Percentiles rank a stretch among this genome's conserved stretches.
Conservation (phyloP, 2,888 invertebrate species). For the Criorhina ranunculi region DNA sequence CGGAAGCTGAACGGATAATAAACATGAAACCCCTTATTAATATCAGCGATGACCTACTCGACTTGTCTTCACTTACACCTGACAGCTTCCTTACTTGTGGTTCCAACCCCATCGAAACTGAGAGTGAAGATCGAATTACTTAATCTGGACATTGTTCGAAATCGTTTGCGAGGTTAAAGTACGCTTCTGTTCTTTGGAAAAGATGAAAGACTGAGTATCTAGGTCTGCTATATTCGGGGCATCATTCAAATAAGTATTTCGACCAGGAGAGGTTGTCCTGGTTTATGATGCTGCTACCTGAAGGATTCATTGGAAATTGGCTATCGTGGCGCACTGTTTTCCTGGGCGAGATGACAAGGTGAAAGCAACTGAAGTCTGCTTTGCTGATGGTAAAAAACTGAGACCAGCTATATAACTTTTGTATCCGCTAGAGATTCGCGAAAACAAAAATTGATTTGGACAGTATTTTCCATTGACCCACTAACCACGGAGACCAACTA, state of each 20-base stretch:
- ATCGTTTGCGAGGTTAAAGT: too few species aligned
- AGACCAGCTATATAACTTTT: not conserved
- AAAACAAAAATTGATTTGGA: too few species aligned
- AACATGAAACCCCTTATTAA: too few species aligned
- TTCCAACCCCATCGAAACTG: not conserved
- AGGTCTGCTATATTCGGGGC: constrained; percentile 8
- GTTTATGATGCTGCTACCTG: constrained; percentile 53
- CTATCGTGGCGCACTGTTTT: constrained; percentile 41
- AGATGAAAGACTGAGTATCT: constrained; percentile 29
- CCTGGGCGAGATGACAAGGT: constrained; percentile 60
- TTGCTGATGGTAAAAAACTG: not conserved
- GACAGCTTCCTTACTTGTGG: not conserved
- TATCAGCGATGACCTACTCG: too few species aligned
- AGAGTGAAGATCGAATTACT: not conserved
- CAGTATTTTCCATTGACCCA: too few species aligned
- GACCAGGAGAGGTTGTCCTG: constrained; percentile 43
- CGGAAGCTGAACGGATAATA: too few species aligned
- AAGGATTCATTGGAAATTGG: constrained; percentile 56
- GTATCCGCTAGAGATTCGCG: too few species aligned
- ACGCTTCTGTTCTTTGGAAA: constrained; percentile 18
- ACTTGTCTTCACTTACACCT: not conserved
- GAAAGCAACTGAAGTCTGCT: constrained; percentile 28
- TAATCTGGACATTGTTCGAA: too few species aligned
- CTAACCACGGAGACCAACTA: too few species aligned
- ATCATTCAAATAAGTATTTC: too few species aligned